Conservation (phyloP, 2,888 invertebrate genomes). For the Drosophila anceps region DNA sequence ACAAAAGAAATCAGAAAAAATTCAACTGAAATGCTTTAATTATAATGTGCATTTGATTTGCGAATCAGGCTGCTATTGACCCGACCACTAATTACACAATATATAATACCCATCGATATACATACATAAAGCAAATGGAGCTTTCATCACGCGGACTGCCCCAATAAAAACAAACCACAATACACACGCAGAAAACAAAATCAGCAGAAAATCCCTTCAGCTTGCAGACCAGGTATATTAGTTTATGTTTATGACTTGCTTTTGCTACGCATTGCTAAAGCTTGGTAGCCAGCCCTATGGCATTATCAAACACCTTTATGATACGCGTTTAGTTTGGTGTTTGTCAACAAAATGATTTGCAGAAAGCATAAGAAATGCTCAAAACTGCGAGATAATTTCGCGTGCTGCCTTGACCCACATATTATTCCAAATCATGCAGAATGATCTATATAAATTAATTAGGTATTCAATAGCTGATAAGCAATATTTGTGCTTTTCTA, state of each 20-base stretch:
- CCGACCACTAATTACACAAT: constrained; percentile 58
- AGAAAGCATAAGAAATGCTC: constrained; percentile 24
- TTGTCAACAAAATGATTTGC: constrained; percentile 52
- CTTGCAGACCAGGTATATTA: constrained; percentile 34
- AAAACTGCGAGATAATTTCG: constrained; percentile 20
- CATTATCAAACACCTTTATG: constrained; percentile 26
- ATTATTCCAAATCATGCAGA: constrained; percentile 37
- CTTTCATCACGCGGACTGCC: constrained; percentile 46
- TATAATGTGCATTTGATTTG: constrained; percentile 70
- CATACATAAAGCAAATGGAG: background rate
- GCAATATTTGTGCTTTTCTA: constrained; percentile 10
- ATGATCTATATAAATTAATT: constrained; percentile 40
- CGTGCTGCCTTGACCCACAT: constrained; percentile 53
- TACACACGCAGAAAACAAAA: constrained; percentile 20
- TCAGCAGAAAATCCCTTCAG: constrained; percentile 3
- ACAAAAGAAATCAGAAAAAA: constrained; percentile 23
- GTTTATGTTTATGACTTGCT: constrained; percentile 56
- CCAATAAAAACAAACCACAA: constrained; percentile 50
- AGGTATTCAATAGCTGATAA: constrained; percentile 36
- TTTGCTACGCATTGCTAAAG: constrained; percentile 18
- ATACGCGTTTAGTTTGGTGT: background rate
- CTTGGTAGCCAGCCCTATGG: constrained; percentile 5
- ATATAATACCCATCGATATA: constrained; percentile 18
- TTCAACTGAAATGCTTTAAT: constrained; percentile 43
- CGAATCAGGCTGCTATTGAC: constrained; percentile 63